Evolutionary conservation across 2,888 invertebrate genomes (phyloP), one percentile per base, ranked within the genome.

Genomic region (Tetramorium bicarinatum): DNA sequence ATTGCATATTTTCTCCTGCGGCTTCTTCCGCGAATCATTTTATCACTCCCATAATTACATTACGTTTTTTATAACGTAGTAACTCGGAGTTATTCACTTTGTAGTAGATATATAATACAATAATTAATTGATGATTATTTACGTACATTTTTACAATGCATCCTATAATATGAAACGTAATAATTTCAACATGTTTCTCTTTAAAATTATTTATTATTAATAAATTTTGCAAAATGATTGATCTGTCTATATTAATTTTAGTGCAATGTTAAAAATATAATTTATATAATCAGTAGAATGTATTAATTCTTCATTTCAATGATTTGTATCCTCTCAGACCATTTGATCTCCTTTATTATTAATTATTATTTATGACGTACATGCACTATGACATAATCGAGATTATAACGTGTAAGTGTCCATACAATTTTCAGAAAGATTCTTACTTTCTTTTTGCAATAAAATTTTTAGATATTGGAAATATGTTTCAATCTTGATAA

Each of bases 31-130:
- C 52, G 7, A 44, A 49, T 52, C 6, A 2, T 44, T 74, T 47
- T 47, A 38, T 62, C 13, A 56, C 7, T 34, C 44, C 44, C 15
- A 9, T 15, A 67, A 77, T 56, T 77, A 67, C 25, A 25, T 75
- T 34, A 34, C 29, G 7, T 62, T n/a, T n/a, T n/a, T n/a, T 67
- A 54, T 4, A 8, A 18, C 21, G 13, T 38, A 66, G 18, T 41
- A 54, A 52, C 8, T 11, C 0, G 2, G 44, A 67, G 3, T 69
- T 54, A 69, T 54, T 54, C 66, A 25, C 29, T 44, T 47, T 47
- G n/a, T n/a, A 29, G 25, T 21, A 38, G 21, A 47, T 34, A 56
- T 56, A 21, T 52, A 66, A 66, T 29, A 8, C 41, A 76, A 66
- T 52, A 76, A 38, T 64, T 62, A 25, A 76, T 52, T 3, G 18